These are phyloP conservation scores for Megalops atlanticus DNA, from an alignment of 2,113 vertebrate genomes.

Conservation along the genomic window DNA sequence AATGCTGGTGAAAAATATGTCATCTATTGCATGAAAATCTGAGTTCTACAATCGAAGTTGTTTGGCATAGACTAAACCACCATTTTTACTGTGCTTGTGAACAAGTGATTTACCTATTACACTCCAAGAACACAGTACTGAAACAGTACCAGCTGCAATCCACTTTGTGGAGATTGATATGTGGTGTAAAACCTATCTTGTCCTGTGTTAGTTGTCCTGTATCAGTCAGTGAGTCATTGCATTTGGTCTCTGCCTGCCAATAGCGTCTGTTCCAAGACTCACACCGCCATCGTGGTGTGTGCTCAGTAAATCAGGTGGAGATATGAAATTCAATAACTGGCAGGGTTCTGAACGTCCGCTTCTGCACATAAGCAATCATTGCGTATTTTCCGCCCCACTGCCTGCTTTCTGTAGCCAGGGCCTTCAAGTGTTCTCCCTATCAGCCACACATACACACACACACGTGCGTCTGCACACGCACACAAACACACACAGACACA, in stretches of 20 bases:
- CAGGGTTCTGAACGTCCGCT: background rate
- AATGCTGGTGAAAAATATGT: background rate
- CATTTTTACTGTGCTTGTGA: background rate
- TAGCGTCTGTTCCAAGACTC: background rate
- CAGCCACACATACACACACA: background rate
- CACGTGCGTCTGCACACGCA: too few species aligned
- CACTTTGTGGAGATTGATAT: background rate
- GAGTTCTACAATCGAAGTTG: background rate
- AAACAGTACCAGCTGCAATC: background rate
- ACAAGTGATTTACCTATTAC: background rate
- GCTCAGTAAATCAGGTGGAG: background rate
- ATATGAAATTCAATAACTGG: conserved; percentile 7
- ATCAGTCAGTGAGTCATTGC: background rate
- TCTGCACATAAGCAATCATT: conserved; percentile 5
- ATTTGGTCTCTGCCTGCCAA: background rate
- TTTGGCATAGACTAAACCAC: background rate
- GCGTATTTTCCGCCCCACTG: background rate
- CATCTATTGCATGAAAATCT: background rate
- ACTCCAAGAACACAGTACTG: background rate
- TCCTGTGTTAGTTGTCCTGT: background rate
- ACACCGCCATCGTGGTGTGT: background rate
- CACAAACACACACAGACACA: too few species aligned
- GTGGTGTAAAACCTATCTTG: background rate
- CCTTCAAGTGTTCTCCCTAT: background rate
- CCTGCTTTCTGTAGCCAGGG: background rate